A percentile compares a stretch with the other conserved stretches of the same genome.
Evolutionary conservation across 2,888 invertebrate species (phyloP).

Genomic region (Cacoxenus indagator): DNA sequence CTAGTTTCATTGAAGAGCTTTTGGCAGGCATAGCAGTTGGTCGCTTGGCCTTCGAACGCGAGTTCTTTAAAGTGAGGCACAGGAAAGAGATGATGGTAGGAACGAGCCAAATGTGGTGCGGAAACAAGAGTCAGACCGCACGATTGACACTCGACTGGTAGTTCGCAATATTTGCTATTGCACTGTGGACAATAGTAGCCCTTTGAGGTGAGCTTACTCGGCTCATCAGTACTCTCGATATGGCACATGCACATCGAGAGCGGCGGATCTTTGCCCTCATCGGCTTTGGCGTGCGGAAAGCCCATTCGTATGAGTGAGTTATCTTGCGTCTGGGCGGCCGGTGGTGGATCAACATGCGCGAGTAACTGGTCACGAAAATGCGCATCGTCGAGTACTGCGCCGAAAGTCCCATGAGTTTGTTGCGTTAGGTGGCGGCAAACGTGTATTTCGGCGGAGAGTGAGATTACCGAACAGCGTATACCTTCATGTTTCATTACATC

Average conservation of each 20-base stretch:
- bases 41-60: conserved; percentile 74
- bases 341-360: conserved; percentile 78
- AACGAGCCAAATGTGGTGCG: conserved; percentile 96
- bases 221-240: conserved; percentile 81
- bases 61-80: conserved; percentile 87
- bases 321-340: conserved; percentile 80
- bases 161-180: conserved; percentile 96
- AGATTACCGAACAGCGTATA: conserved; percentile 94
- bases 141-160: conserved; percentile 96
- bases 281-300: conserved; percentile 85
- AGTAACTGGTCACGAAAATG: conserved; percentile 80
- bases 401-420: conserved; percentile 89
- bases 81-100: conserved; percentile 97
- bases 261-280: conserved; percentile 76
- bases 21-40: conserved; percentile 81
- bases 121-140: conserved; percentile 97
- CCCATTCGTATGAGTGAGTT: conserved; percentile 96
- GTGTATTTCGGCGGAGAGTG: conserved; percentile 94
- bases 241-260: conserved; percentile 96
- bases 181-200: conserved; percentile 96
- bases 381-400: conserved; percentile 86
- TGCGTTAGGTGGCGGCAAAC: conserved; percentile 89
- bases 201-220: conserved; percentile 79
- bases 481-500: conserved; percentile 82
- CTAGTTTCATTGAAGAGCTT: conserved; percentile 73